Conservation (phyloP, 1,140 invertebrate genomes). For the Chironomus tepperi region DNA sequence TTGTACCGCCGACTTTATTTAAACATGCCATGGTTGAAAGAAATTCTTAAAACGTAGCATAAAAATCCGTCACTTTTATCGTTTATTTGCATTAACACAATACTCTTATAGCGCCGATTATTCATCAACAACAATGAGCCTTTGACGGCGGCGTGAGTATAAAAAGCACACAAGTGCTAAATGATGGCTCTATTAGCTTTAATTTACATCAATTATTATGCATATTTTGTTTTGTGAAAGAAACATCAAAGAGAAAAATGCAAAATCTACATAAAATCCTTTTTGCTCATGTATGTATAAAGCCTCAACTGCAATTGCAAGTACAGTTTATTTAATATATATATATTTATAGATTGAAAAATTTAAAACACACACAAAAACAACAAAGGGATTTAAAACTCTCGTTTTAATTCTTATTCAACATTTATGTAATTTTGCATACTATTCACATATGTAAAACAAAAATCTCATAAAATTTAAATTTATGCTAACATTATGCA, state of each 20-base stretch:
- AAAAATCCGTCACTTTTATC: neutral
- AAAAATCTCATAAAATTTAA: neutral
- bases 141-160: neutral
- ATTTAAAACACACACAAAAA: neutral
- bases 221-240: neutral
- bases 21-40: neutral
- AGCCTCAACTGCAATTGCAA: neutral
- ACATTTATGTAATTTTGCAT: neutral
- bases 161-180: conserved; percentile 17
- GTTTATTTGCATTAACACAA: neutral
- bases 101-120: conserved; percentile 2
- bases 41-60: neutral
- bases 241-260: neutral
- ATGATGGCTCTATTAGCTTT: conserved; percentile 21
- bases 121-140: neutral
- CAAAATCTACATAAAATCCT: neutral
- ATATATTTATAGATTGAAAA: neutral
- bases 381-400: neutral
- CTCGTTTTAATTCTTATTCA: neutral
- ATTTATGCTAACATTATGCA: neutral
- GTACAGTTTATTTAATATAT: neutral
- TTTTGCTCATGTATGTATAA: too few relatives aligned
- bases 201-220: conserved; percentile 16
- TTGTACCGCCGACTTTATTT: neutral
- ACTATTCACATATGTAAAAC: too few relatives aligned